Base-by-base conservation (phyloP, 2,797 vertebrate genomes). In the Carapus acus region DNA sequence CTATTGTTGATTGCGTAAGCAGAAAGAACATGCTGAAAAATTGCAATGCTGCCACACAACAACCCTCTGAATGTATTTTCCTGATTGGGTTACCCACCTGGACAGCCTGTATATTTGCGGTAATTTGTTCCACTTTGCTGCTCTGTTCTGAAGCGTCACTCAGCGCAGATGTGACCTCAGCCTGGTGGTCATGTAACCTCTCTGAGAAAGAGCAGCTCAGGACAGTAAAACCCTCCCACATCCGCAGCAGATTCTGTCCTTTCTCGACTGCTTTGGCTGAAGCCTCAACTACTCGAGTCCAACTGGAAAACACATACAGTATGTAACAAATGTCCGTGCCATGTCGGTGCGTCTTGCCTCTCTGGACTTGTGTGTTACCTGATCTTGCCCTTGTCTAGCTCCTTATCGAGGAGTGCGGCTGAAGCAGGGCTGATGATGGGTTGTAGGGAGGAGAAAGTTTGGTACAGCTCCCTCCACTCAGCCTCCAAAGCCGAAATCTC, bases 211-310 rank as follows among this genome's bases (percentile, higher is more conserved):
- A 81, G 0, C 31, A 2, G 0, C 81, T 81, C 14, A 62, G 54
- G 1, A n/a, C 16, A 45, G 51, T 22, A 1, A 82, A 86, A 0
- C 62, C 61, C 47, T 88, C 86, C 93, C 91, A 96, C 2, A 83
- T 65, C 51, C 79, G 82, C 43, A 90, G 77, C 54, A 84, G 34
- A 1, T 22, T 47, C n/a, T 64, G 74, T 0, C 80, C 80, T 58
- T 66, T 69, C 52, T 64, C 77, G 14, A 91, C 58, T 36, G 77
- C 78, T 43, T 86, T 82, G 3, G 65, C 23, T 13, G 94, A 31
- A 3, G 76, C 79, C 53, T 73, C 77, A 16, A 75, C 87, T 11
- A 82, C 76, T 2, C 39, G 64, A 2, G 78, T 69, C 93, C 92
- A 94, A 52, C 94, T 97, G 84, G 14, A 36, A 43, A 7, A 62